Conservation (phyloP, 2,888 invertebrate species). For the Empis stercorea region DNA sequence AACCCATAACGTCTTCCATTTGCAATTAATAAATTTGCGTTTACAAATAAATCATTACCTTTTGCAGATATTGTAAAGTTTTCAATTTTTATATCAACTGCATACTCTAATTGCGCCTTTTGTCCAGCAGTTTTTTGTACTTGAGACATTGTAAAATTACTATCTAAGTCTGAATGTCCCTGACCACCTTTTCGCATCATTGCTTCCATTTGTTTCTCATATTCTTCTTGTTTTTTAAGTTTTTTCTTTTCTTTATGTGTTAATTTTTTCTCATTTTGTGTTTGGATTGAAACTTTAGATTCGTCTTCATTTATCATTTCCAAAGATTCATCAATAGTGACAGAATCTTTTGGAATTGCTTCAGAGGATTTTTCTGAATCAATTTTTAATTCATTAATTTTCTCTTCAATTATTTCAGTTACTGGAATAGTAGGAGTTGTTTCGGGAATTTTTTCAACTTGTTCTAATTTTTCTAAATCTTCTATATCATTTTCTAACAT, state of each 20-base stretch:
- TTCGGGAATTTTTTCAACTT: conserved; percentile 7
- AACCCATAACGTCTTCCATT: conserved; percentile 90
- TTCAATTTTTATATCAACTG: conserved; percentile 95
- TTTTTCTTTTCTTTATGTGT: conserved; percentile 89
- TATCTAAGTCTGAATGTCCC: conserved; percentile 78
- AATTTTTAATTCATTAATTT: conserved; percentile 26
- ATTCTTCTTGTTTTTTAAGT: conserved; percentile 76
- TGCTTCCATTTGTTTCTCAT: conserved; percentile 74
- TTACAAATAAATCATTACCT: conserved; percentile 93
- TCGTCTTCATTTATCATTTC: conserved; percentile 17
- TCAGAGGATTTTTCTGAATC: conserved; percentile 17
- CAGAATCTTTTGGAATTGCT: conserved; percentile 16
- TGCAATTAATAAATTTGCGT: conserved; percentile 87
- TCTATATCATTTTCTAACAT: conserved; percentile 4
- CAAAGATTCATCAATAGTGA: conserved; percentile 21
- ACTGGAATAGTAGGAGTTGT: neutral
- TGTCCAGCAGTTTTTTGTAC: conserved; percentile 61
- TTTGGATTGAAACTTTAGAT: conserved; percentile 13
- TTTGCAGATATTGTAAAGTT: conserved; percentile 96
- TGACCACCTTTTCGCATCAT: conserved; percentile 77
- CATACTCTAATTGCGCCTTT: conserved; percentile 73
- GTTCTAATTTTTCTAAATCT: neutral
- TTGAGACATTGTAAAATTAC: conserved; percentile 90
- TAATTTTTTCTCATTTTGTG: conserved; percentile 52
- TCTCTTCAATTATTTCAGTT: conserved; percentile 18